phyloP scores from a whole-genome alignment of 2,797 vertebrate genomes.

The Synaphobranchus kaupii region DNA sequence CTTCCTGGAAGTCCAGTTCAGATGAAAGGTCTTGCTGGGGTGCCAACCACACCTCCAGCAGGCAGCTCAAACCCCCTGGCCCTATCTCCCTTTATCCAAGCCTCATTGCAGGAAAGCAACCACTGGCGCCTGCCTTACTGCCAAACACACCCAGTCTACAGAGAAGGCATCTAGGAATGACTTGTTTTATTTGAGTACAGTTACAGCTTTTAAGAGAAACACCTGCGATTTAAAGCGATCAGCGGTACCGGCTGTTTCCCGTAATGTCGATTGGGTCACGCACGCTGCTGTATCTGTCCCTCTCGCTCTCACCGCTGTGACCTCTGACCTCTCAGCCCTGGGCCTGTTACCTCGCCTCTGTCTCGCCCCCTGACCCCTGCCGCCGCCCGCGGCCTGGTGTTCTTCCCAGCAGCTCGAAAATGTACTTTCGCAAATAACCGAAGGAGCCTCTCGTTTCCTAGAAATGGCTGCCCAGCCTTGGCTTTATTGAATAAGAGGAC shows the following conservation, averaged over 20 bases:
- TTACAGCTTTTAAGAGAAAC: neutral
- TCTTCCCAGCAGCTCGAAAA: conserved; percentile 17
- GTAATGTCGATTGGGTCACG: neutral
- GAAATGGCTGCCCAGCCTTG: neutral
- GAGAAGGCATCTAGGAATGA: neutral
- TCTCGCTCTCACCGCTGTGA: neutral
- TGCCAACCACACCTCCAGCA: neutral
- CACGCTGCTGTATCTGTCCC: neutral
- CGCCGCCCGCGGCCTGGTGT: neutral
- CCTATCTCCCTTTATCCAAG: conserved; percentile 5
- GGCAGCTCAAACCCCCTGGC: neutral
- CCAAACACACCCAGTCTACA: neutral
- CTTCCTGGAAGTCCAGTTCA: conserved; percentile 4
- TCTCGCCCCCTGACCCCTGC: neutral
- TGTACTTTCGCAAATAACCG: neutral
- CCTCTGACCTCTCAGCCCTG: neutral
- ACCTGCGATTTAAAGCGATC: neutral
- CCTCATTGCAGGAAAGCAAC: conserved; percentile 1
- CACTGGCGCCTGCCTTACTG: neutral
- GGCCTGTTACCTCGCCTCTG: neutral
- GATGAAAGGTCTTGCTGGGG: neutral
- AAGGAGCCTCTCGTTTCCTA: neutral
- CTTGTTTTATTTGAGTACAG: neutral
- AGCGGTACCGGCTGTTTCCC: neutral
- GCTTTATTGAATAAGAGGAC: conserved; percentile 1